A percentile compares a stretch with the other conserved stretches of the same genome.
phyloP scores from a whole-genome alignment of 2,797 vertebrate genomes.

The Mustela erminea region DNA sequence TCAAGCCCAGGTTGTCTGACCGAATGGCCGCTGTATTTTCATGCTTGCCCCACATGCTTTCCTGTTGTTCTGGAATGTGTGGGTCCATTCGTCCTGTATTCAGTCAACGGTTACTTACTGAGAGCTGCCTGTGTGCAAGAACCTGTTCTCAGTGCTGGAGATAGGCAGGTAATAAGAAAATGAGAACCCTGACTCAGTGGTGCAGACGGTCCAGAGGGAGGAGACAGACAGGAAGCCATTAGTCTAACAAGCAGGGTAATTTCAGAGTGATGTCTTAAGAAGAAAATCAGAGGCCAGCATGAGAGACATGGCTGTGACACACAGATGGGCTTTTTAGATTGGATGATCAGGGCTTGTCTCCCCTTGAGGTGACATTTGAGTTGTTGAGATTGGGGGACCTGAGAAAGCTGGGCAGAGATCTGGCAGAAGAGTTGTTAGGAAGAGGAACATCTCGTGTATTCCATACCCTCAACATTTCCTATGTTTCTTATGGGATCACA shows the following conservation, averaged over 20 bases:
- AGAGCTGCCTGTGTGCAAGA: background rate
- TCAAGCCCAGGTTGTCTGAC: background rate
- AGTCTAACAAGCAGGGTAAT: background rate
- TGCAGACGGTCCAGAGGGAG: background rate
- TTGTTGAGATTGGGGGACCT: background rate
- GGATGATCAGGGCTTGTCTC: background rate
- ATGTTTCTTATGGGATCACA: background rate
- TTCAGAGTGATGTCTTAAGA: background rate
- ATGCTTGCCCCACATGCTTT: background rate
- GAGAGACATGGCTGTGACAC: background rate
- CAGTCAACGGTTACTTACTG: background rate
- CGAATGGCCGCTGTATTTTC: background rate
- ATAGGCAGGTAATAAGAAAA: too few relatives aligned
- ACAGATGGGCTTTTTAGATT: background rate
- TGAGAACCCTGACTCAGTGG: background rate
- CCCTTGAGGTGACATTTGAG: background rate
- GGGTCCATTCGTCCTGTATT: background rate
- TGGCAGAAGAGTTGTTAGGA: background rate
- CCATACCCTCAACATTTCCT: background rate
- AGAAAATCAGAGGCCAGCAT: background rate
- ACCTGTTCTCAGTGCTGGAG: background rate
- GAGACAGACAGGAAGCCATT: background rate
- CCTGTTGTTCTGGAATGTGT: background rate
- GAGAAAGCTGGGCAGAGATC: background rate
- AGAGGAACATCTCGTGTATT: background rate